A percentile compares a stretch with the other conserved stretches of the same genome.
Evolutionary conservation across 2,113 vertebrate species (phyloP).

Genomic region (Furnarius figulus): DNA sequence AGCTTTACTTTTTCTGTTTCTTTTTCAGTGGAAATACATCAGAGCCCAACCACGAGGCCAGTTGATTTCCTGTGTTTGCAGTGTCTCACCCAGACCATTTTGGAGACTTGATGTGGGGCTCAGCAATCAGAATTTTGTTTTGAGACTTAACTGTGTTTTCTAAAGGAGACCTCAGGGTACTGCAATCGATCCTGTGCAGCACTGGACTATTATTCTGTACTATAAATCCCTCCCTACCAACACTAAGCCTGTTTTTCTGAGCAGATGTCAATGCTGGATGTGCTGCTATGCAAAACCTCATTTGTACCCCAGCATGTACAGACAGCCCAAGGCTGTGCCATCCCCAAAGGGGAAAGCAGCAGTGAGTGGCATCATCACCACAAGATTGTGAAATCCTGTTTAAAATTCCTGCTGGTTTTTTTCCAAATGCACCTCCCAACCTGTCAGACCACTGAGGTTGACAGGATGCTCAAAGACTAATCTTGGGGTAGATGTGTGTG

Average conservation of each 20-base stretch:
- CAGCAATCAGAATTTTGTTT: not conserved
- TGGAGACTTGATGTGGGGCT: not conserved
- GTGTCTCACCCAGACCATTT: not conserved
- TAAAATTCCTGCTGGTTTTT: not conserved
- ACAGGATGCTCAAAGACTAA: not conserved
- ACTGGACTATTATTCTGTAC: not conserved
- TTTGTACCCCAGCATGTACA: not conserved
- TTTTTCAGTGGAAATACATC: not conserved
- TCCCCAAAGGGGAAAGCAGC: not conserved
- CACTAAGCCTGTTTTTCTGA: not conserved
- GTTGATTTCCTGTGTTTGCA: not conserved
- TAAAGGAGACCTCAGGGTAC: not conserved
- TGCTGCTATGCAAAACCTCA: not conserved
- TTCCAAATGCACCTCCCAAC: not conserved
- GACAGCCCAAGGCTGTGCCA: not conserved
- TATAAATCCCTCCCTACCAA: not conserved
- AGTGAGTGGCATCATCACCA: not conserved
- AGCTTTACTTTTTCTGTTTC: not conserved
- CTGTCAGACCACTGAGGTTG: not conserved
- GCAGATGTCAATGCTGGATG: not conserved
- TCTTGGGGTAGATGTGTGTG: not conserved
- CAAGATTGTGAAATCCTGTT: not conserved
- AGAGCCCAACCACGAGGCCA: not conserved
- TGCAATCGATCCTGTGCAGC: not conserved
- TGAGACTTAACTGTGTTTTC: not conserved